Base-by-base conservation (phyloP, 2,797 vertebrate species). In the Calcarius lapponicus region DNA sequence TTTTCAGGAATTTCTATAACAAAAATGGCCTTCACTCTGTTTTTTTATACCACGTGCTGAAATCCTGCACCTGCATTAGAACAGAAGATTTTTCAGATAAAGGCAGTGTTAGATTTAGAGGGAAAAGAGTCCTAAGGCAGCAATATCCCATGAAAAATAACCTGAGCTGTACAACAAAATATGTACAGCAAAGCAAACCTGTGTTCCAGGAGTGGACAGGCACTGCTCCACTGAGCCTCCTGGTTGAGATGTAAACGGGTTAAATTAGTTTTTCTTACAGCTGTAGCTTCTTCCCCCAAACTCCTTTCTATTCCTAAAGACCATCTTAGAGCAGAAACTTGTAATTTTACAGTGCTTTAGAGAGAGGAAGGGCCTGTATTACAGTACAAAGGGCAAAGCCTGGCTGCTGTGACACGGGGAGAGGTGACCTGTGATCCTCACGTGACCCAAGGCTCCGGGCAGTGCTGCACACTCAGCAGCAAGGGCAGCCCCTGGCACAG, bases 401-500 rank as follows among this genome's bases (percentile, higher is more conserved):
- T 3, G 54, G 51, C 72, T 58, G 80, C 74, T 75, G 2, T 17
- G 45, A 7, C 31, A 4, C 2, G 2, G 26, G 40, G 54, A 10
- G 57, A 2, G 31, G 65, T 1, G 26, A 45, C 3, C 16, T 2
- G 0, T 0, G 17, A 24, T 14, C 20, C 66, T 53, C 3, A 0
- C 0, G 16, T 9, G 42, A 7, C 4, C 29, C 21, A 3, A 1
- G 0, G 2, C 1, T 11, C 29, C 2, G 20, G 31, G 19, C 64
- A 31, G 2, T 1, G 43, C 81, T 16, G 3, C 29, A 3, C 12
- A 1, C 26, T 12, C 7, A 3, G 65, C 64, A 60, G 84, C 78
- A n/a, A 21, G 6, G 6, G 36, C 60, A 45, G 58, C 24, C 51
- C 42, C 50, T 11, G 25, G 56, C 31, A 36, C 8, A 8, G 43